Evolutionary conservation across 2,888 invertebrate genomes (phyloP), one percentile per base, ranked within the genome.

Genomic region (Leucophenga maculata): DNA sequence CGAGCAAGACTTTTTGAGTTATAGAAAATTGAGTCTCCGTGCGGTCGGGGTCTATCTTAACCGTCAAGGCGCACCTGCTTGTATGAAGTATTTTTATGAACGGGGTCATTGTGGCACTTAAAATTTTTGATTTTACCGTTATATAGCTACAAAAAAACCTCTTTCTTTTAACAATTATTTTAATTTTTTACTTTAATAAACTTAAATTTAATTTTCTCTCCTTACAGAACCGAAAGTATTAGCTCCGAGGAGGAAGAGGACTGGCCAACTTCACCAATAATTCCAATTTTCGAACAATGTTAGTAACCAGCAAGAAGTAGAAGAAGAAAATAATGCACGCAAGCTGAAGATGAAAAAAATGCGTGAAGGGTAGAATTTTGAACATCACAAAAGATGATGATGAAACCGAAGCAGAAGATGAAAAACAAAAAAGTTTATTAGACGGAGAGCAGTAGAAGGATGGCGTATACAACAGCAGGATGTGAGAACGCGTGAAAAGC

Each of bases 251-350:
- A 90, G 79, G 89, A 89, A 77, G 90, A 90, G 65, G 92, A 92
- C 83, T 92, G 92, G 92, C 92, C 92, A 71, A 90, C 92, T 75
- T 92, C 92, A 83, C 91, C 91, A 70, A 90, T 92, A 18, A 89
- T 92, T 78, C 92, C 92, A 59, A 91, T 92, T 82, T 88, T 88
- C 82, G 89, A 89, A 81, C 87, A 88, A 83, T 89, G 88, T 87
- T 88, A 88, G 82, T 85, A 74, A 16, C 72, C 39, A 26, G 46
- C n/a, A n/a, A 67, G n/a, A 59, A 76, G 69, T 65, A 75, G 46
- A 14, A 46, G 50, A 46, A 52, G 18, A 44, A 46, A 39, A n/a
- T n/a, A 46, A 54, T 44, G 70, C 32, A 69, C 26, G 46, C 48
- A 26, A 46, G 50, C 64, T 69, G 66, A 65, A 67, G 65, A 60